These are phyloP conservation scores for Oncopodura yosiiana DNA, from an alignment of 1,140 invertebrate genomes.

Conservation along the genomic window DNA sequence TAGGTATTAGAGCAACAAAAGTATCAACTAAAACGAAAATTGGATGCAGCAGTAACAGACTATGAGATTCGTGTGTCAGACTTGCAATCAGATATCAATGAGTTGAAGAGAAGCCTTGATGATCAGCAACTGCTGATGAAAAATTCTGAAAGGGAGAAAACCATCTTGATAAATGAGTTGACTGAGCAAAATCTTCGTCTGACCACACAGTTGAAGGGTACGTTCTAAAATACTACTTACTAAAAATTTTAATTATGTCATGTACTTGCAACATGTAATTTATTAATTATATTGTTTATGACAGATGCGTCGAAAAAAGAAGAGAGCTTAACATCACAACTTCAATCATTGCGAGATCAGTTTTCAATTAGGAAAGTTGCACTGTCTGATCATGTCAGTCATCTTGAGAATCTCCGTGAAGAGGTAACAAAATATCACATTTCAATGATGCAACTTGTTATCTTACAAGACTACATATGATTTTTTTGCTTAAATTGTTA, in stretches of 20 bases:
- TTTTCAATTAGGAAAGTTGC: slow-evolving; percentile 66
- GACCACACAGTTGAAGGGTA: slow-evolving; percentile 71
- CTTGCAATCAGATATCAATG: slow-evolving; percentile 72
- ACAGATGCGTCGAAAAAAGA: slow-evolving; percentile 58
- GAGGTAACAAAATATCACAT: too few species aligned
- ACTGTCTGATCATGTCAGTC: slow-evolving; percentile 74
- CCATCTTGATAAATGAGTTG: slow-evolving; percentile 69
- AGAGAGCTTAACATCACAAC: slow-evolving; percentile 63
- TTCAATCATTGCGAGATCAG: slow-evolving; percentile 72
- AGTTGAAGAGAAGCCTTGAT: slow-evolving; percentile 51
- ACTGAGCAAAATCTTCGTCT: slow-evolving; percentile 82
- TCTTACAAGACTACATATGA: too few species aligned
- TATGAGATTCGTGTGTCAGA: slow-evolving; percentile 78
- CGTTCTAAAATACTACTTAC: slow-evolving; percentile 53
- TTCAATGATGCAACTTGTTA: too few species aligned
- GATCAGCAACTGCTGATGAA: slow-evolving; percentile 52
- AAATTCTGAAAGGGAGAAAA: slow-evolving; percentile 67
- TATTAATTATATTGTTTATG: too few species aligned
- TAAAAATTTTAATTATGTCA: slow-evolving; percentile 1
- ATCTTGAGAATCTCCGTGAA: slow-evolving; percentile 73
- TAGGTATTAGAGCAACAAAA: slow-evolving; percentile 91
- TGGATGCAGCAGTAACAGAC: slow-evolving; percentile 74
- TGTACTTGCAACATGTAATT: slow-evolving; percentile 6
- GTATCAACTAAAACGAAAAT: slow-evolving; percentile 67
- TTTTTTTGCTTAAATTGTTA: too few species aligned